Evolutionary conservation across 2,888 invertebrate species (phyloP), one percentile per base, ranked within the genome.

Genomic region (Caenorhabditis panamensis): DNA sequence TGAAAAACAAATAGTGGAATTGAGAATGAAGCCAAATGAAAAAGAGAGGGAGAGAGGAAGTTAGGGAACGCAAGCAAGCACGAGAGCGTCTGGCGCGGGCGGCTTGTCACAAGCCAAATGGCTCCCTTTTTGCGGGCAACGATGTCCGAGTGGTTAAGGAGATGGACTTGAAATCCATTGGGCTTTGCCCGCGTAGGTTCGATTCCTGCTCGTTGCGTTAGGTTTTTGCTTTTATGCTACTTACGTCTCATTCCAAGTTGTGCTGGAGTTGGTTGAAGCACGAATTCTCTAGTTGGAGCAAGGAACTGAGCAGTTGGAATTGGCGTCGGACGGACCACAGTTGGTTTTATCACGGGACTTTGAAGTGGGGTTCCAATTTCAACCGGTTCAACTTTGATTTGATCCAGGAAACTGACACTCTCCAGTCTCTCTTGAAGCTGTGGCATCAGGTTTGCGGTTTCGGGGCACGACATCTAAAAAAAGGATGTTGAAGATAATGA

Each of bases 241-340:
- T 78, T 58, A 68, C 85, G 81, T 59, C 79, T 81, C 22, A 84
- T 53, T 61, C 96, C 96, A 73, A 96, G 93, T 92, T 96, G 96
- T 31, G 96, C 96, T 2, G 96, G 96, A 0, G 96, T 97, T 0
- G 96, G 96, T 53, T 96, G 96, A 84, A 96, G 93, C 69, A 96
- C 94, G 92, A 95, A 95, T 18, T 77, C 51, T 9, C 51, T 63
- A 9, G 36, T 53, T 56, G 72, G 54, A 20, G 59, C 71, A 26
- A 78, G 26, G 28, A 68, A 67, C 11, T 71, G 54, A 54, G 66
- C 64, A 36, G 77, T 69, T 41, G 78, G 66, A 49, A 78, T 66
- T 24, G 68, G 67, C 22, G 58, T 68, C n/a, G 79, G 72, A 28
- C 72, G 67, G 8, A 69, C 56, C 1, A 75, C 24, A 20, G 44